Conservation (phyloP, 2,888 invertebrate species). For the Ormia ochracea region DNA sequence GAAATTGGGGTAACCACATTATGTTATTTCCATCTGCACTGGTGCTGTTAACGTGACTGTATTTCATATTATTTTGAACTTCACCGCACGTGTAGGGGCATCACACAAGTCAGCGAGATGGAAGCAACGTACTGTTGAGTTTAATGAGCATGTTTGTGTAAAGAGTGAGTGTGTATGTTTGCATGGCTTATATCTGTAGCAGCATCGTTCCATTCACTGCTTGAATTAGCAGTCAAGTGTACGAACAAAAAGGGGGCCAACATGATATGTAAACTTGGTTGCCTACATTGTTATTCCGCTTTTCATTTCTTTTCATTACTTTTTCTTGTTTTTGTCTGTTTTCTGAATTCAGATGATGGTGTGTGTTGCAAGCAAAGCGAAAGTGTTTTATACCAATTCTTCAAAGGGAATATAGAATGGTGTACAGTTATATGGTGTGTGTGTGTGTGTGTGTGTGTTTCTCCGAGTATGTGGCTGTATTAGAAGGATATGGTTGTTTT, state of each 20-base stretch:
- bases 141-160: slow-evolving; percentile 23
- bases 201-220: slow-evolving; percentile 42
- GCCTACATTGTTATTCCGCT: slow-evolving; percentile 39
- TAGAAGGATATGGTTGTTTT: slow-evolving; percentile 44
- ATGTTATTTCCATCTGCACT: too few relatives aligned
- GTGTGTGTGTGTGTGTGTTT: background rate
- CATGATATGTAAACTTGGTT: slow-evolving; percentile 9
- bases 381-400: slow-evolving; percentile 53
- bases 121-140: background rate
- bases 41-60: too few relatives aligned
- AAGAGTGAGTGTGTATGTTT: background rate
- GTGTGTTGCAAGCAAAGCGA: slow-evolving; percentile 51
- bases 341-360: slow-evolving; percentile 49
- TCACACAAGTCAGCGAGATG: slow-evolving; percentile 53
- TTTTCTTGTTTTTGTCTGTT: slow-evolving; percentile 28
- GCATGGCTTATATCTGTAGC: slow-evolving; percentile 44
- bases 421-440: background rate
- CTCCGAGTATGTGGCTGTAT: background rate
- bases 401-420: background rate
- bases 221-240: slow-evolving; percentile 38
- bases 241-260: slow-evolving; percentile 18
- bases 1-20: too few relatives aligned
- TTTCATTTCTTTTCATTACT: background rate
- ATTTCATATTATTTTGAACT: too few relatives aligned
- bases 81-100: slow-evolving; percentile 1